A percentile compares a stretch with the other conserved stretches of the same genome.
These are phyloP conservation scores for Folsomia candida DNA, from an alignment of 2,888 invertebrate genomes.

Conservation along the genomic window DNA sequence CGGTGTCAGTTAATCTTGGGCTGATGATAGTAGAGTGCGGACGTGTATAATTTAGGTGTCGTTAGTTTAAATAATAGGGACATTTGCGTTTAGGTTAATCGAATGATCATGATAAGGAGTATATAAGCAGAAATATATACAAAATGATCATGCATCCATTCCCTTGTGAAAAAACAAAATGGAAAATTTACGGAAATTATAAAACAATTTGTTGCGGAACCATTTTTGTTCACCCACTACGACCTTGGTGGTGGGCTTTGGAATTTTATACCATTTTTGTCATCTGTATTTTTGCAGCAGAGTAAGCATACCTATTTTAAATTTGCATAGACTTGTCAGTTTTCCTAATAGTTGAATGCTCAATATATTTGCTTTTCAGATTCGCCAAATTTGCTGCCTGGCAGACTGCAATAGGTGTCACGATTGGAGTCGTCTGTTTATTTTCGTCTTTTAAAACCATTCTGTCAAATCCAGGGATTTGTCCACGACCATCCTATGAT, in stretches of 20 bases:
- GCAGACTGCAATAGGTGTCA: conserved; percentile 7
- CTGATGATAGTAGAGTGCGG: too few species aligned
- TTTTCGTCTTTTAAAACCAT: conserved; percentile 31
- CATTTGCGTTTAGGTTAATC: too few species aligned
- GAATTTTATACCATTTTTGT: conserved; percentile 35
- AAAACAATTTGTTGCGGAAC: conserved; percentile 27
- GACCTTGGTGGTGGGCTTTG: conserved; percentile 44
- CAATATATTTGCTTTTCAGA: too few species aligned
- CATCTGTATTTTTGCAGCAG: conserved; percentile 24
- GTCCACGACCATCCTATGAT: conserved; percentile 29
- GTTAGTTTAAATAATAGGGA: too few species aligned
- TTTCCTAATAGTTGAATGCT: not conserved
- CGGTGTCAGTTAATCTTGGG: too few species aligned
- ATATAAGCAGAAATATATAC: too few species aligned
- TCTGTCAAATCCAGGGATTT: conserved; percentile 39
- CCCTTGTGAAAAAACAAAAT: not conserved
- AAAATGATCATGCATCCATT: not conserved
- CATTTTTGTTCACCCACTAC: conserved; percentile 36
- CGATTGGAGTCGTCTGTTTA: conserved; percentile 18
- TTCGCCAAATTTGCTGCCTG: conserved; percentile 13
- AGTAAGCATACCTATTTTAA: conserved; percentile 25
- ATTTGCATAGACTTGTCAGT: not conserved
- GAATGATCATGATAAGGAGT: too few species aligned
- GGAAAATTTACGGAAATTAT: conserved; percentile 32
- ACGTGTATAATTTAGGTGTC: too few species aligned